Evolutionary conservation across 1,140 invertebrate species (phyloP), one percentile per base, ranked within the genome.

Genomic region (Ips typographus): DNA sequence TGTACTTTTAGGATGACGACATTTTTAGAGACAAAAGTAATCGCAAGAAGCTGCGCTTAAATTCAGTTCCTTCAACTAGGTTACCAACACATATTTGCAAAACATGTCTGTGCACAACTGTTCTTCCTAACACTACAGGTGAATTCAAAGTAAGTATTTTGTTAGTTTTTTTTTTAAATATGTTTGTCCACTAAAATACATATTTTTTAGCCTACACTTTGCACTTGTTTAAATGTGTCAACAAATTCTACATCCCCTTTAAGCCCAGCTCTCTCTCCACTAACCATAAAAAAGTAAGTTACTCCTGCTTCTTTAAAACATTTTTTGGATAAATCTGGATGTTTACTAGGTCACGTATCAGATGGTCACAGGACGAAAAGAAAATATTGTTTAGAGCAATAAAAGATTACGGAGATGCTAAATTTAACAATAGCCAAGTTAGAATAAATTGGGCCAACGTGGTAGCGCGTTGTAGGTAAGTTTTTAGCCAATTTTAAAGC

Each of bases 361-460:
- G 44, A 47, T 47, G 44, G 44, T 47, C 44, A 1, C 44, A 7
- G 22, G 44, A 47, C 6, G 58, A 68, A 42, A 68, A 68, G 40
- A 36, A 38, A 6, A 62, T 40, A n/a, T 43, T 68, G 22, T 68
- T 68, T 68, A 68, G 39, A 62, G 49, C 52, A 1, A 64, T 70
- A 40, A 70, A 58, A 40, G 47, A 64, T 4, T 41, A 63, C 43
- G 68, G 68, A 3, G 68, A 70, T 22, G 55, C 55, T 38, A 70
- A 55, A 70, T 7, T 58, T 2, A 42, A 6, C 1, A 70, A 64
- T 8, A 57, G 36, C 47, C 22, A 56, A 1, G 55, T 63, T 8
- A 39, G 68, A 52, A 70, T 70, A 7, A 70, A 70, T 40, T 70
- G 68, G 68, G 60, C 49, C 6, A 70, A 49, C 51, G 68, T 70